phyloP scores from a whole-genome alignment of 1,140 invertebrate genomes.

The Aphelinus atriplicis region DNA sequence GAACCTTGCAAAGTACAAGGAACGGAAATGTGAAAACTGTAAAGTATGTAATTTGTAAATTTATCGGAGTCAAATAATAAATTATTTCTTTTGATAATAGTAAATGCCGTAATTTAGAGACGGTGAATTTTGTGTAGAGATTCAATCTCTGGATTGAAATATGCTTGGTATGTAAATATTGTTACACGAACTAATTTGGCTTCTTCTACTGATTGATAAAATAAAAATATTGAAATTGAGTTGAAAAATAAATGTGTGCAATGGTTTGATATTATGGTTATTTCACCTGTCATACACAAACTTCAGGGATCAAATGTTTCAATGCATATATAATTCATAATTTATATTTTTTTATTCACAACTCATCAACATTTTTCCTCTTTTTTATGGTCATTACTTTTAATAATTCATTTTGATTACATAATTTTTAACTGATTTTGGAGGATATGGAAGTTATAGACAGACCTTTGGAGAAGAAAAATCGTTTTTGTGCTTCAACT shows the following conservation, averaged over 20 bases:
- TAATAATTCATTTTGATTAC: conserved; percentile 5
- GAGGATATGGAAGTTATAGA: conserved; percentile 44
- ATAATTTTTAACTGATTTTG: background rate
- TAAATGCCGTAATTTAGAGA: conserved; percentile 10
- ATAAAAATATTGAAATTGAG: conserved; percentile 32
- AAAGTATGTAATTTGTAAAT: conserved; percentile 36
- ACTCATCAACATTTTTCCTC: conserved; percentile 1
- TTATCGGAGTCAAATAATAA: conserved; percentile 22
- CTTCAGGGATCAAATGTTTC: conserved; percentile 35
- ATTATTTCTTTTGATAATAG: conserved; percentile 6
- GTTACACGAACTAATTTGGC: conserved; percentile 23
- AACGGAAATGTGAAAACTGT: conserved; percentile 25
- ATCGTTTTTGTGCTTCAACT: background rate
- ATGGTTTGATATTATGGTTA: conserved; percentile 25
- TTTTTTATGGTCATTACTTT: no score
- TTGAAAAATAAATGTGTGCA: conserved; percentile 13
- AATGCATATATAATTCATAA: conserved; percentile 17
- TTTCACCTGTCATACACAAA: conserved; percentile 11
- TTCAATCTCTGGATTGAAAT: conserved; percentile 18
- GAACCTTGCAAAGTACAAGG: conserved; percentile 26
- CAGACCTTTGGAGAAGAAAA: conserved; percentile 12
- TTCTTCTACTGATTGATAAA: conserved; percentile 28
- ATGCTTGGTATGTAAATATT: conserved; percentile 33
- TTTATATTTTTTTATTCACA: conserved; percentile 26
- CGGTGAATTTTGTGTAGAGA: conserved; percentile 25